Base-by-base conservation (phyloP, 2,888 invertebrate species). In the Germaria angustata region DNA sequence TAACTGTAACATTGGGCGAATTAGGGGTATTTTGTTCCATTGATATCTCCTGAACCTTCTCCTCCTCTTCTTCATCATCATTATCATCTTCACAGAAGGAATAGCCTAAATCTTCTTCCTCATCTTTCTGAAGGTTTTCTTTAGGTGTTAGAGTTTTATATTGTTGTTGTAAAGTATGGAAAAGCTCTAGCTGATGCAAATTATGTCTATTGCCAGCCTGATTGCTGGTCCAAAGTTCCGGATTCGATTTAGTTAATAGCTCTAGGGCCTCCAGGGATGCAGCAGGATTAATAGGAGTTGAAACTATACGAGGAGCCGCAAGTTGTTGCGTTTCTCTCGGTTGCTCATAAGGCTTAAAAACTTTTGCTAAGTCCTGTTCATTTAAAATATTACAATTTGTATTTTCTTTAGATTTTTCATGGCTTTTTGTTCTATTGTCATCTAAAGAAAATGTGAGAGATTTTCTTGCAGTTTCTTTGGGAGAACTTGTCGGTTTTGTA, bases 191-290 rank as follows among this genome's bases (percentile, higher is more conserved):
- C 85, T 87, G 44, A 55, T 88, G 88, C 49, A 86, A 75, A 68
- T 85, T 86, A 13, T 85, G 84, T n/a, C 85, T 82, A 53, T 81
- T 86, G 68, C 85, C 85, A 20, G 85, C 81, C 53, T 80, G 82
- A 65, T 77, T 78, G 36, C 85, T 85, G 65, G 85, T 80, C 85
- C 88, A 87, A 82, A 88, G 83, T 81, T 88, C 87, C 5, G 88
- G 88, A 86, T 89, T 87, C 61, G 87, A 85, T 87, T 87, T 86
- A 66, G 88, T 88, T 84, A 89, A 84, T 66, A 85, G 85, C 85
- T 89, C 88, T 77, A 89, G 85, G 65, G 89, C 88, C 82, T 88
- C 89, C 69, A 88, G 84, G 61, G 88, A 88, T 73, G 89, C 89
- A 44, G 88, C 88, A 9, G 88, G 88, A 87, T 88, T 88, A 61